Percentiles rank a stretch among this genome's conserved stretches.
phyloP scores from a whole-genome alignment of 2,888 invertebrate genomes.

The Eristalis intricaria region DNA sequence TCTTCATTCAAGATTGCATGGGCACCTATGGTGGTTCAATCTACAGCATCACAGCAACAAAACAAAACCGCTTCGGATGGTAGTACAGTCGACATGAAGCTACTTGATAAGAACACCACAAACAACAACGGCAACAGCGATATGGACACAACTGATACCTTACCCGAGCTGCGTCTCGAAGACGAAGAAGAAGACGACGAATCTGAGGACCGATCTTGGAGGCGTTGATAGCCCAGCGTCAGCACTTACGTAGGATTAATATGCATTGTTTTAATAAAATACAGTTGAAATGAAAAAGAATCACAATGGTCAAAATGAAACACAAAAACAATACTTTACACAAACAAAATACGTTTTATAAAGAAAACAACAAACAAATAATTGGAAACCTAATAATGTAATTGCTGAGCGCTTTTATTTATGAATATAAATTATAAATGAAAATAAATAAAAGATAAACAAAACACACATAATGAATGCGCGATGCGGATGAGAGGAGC shows the following conservation, averaged over 20 bases:
- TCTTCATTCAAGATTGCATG: slow-evolving; percentile 48
- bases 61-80: slow-evolving; percentile 71
- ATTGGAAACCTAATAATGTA: slow-evolving; percentile 49
- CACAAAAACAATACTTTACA: slow-evolving; percentile 28
- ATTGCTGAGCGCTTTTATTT: slow-evolving; percentile 55
- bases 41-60: slow-evolving; percentile 36
- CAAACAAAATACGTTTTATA: slow-evolving; percentile 38
- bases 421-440: slow-evolving; percentile 5
- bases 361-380: slow-evolving; percentile 4
- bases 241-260: slow-evolving; percentile 20
- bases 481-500: slow-evolving; percentile 5
- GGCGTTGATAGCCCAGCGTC: slow-evolving; percentile 86
- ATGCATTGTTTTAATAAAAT: slow-evolving; percentile 33
- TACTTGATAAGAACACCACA: slow-evolving; percentile 37
- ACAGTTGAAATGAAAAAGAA: slow-evolving; percentile 9
- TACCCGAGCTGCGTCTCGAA: slow-evolving; percentile 88
- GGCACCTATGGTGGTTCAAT: slow-evolving; percentile 59
- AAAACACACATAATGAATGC: slow-evolving; percentile 6
- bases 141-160: slow-evolving; percentile 78
- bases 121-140: slow-evolving; percentile 53
- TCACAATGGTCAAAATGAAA: not conserved
- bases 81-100: slow-evolving; percentile 34
- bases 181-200: slow-evolving; percentile 94
- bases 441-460: slow-evolving; percentile 43
- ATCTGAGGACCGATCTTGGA: slow-evolving; percentile 93